Conservation (phyloP, 2,888 invertebrate species). For the Coleophora flavipennella region DNA sequence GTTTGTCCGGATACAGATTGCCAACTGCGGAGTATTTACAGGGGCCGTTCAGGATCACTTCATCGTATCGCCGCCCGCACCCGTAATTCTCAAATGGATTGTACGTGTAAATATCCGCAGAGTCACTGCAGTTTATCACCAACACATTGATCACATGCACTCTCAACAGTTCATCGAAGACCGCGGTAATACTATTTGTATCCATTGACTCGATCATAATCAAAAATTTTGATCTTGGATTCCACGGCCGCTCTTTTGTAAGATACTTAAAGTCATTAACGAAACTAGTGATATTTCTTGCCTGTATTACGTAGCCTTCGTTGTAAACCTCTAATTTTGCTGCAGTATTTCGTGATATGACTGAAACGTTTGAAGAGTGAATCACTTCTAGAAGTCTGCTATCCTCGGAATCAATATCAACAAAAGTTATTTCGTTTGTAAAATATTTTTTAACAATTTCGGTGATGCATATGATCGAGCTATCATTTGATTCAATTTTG, state of each 20-base stretch:
- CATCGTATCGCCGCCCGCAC: slow-evolving; percentile 37
- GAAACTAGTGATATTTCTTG: no score
- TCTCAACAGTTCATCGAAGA: slow-evolving; percentile 32
- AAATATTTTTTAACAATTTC: no score
- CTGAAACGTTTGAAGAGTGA: no score
- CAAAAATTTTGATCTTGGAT: slow-evolving; percentile 30
- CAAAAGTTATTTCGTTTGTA: no score
- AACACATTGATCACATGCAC: slow-evolving; percentile 28
- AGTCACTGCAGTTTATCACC: slow-evolving; percentile 25
- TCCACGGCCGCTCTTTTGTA: no score
- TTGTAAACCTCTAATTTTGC: background rate
- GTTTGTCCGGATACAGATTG: slow-evolving; percentile 28
- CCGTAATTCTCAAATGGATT: slow-evolving; percentile 42
- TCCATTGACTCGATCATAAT: slow-evolving; percentile 23
- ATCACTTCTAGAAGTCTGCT: no score
- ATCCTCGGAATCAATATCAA: no score
- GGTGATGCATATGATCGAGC: no score
- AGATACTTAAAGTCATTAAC: no score
- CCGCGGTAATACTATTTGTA: slow-evolving; percentile 14
- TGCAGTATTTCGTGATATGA: no score
- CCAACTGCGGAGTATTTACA: slow-evolving; percentile 19
- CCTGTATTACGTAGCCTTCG: background rate
- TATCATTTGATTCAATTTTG: no score
- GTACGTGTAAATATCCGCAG: slow-evolving; percentile 34
- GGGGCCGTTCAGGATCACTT: slow-evolving; percentile 29